Conservation (phyloP, 2,888 invertebrate genomes). For the Erynnis tages region DNA sequence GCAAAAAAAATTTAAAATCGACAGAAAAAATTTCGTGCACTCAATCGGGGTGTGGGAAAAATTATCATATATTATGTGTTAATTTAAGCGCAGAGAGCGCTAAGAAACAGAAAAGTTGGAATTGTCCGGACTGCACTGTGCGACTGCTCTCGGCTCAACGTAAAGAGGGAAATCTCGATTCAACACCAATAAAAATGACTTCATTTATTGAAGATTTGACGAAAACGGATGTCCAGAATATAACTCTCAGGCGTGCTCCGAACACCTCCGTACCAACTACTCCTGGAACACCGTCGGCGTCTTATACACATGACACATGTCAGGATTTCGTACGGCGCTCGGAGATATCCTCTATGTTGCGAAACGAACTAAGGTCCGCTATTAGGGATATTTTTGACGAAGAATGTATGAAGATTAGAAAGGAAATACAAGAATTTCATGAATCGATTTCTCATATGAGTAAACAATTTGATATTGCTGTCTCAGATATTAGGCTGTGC, state of each 20-base stretch:
- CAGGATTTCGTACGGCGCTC: background rate
- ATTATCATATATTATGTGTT: conserved; percentile 5
- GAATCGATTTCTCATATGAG: conserved; percentile 3
- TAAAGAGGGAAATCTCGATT: conserved; percentile 7
- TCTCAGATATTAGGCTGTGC: conserved; percentile 6
- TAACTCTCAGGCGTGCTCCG: conserved; percentile 2
- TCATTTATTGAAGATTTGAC: background rate
- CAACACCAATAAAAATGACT: conserved; percentile 7
- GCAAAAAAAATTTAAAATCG: conserved; percentile 1
- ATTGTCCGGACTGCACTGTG: conserved; percentile 10
- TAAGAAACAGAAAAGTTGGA: conserved; percentile 12
- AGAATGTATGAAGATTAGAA: conserved; percentile 3
- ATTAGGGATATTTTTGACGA: conserved; percentile 14
- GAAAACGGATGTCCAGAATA: background rate
- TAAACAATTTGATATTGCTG: conserved; percentile 5
- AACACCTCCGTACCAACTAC: background rate
- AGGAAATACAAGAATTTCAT: conserved; percentile 5
- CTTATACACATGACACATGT: no score
- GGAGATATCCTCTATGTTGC: conserved; percentile 7
- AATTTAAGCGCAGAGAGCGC: background rate
- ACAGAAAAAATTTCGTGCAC: conserved; percentile 10
- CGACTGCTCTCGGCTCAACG: conserved; percentile 1
- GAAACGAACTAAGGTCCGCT: conserved; percentile 2
- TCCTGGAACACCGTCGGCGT: background rate
- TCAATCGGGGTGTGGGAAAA: background rate